phyloP scores from a whole-genome alignment of 2,113 vertebrate genomes.

The Fregata magnificens region DNA sequence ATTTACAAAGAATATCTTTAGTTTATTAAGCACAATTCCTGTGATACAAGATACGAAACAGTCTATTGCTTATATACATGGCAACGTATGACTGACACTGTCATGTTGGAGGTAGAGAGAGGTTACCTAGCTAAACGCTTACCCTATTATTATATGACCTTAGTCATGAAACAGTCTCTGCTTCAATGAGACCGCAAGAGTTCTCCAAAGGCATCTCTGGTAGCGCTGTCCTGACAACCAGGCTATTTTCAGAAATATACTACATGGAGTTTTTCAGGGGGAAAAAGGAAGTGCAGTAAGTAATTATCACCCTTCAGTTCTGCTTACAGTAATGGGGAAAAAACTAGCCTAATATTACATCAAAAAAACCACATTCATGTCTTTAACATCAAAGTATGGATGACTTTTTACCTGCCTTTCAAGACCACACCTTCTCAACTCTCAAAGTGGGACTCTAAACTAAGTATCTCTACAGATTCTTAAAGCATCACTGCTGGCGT shows the following conservation, averaged over 20 bases:
- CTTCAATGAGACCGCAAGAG: not conserved
- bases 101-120: accelerated
- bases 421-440: not conserved
- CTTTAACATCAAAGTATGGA: not conserved
- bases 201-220: not conserved
- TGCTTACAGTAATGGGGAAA: not conserved
- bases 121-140: no score
- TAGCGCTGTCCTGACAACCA: not conserved
- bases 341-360: not conserved
- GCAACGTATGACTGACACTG: accelerated
- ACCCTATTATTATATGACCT: accelerated
- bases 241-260: not conserved
- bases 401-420: not conserved
- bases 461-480: not conserved
- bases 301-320: not conserved
- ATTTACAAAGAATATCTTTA: not conserved
- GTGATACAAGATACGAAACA: not conserved
- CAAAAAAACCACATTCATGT: not conserved
- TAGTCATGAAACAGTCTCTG: not conserved
- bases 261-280: not conserved
- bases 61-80: not conserved
- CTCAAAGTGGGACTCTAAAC: not conserved
- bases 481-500: not conserved
- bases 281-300: not conserved
- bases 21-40: not conserved